Evolutionary conservation across 2,113 vertebrate species (phyloP), one percentile per base, ranked within the genome.

Genomic region (Origma solitaria): DNA sequence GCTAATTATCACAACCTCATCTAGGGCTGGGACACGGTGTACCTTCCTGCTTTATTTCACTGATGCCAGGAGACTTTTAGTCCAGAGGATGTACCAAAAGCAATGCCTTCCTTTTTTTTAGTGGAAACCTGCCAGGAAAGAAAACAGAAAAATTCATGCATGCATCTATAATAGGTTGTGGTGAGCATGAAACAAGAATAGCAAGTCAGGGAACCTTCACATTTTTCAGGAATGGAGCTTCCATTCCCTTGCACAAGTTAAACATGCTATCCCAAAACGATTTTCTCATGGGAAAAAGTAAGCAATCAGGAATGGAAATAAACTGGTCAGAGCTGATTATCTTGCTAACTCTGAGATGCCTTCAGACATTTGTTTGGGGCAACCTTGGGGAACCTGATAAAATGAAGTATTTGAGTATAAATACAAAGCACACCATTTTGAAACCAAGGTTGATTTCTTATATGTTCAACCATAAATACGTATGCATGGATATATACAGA

Each of bases 71-170:
- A 31, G 96, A 90, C 40, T 99, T 98, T 72, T 30, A 77, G 50
- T 58, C 45, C 72, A 71, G 64, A 96, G 97, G 98, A 95, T 98
- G 97, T 77, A 99, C 97, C 95, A 99, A 42, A 86, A 97, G 97
- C 31, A 93, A 97, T 1, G 86, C 71, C 54, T 98, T 94, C 7
- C 84, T 18, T 90, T 58, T 56, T 76, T 87, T 94, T 37, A 98
- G 88, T 70, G 70, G 65, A 85, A 85, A 79, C 19, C 30, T 51
- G 53, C 78, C 91, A 88, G 38, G 51, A 40, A 87, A 82, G 42
- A 75, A 70, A 89, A 44, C 7, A 88, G 58, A 77, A 88, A 89
- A 60, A 23, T 6, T 18, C 44, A 51, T 4, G 14, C 15, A 35
- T 11, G 15, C 19, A 77, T 69, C 44, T 82, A 18, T 83, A 72